Percentiles rank a stretch among this genome's conserved stretches.
phyloP scores from a whole-genome alignment of 2,888 invertebrate genomes.

The Leptopilina drosophilae region DNA sequence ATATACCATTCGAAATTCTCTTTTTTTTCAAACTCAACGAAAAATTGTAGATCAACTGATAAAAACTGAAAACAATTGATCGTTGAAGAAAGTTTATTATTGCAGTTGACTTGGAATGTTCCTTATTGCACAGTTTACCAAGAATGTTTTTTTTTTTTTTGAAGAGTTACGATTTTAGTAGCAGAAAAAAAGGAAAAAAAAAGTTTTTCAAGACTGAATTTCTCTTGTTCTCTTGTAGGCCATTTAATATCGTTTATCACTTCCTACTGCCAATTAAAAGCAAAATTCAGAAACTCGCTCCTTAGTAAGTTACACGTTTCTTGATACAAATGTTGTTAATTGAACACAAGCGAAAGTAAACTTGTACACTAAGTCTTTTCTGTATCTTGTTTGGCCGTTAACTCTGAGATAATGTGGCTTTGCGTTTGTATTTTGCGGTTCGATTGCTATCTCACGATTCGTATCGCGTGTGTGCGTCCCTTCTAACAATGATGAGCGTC shows the following conservation, averaged over 20 bases:
- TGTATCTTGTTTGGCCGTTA: slow-evolving; percentile 23
- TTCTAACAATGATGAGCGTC: slow-evolving; percentile 28
- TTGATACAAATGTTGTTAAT: slow-evolving; percentile 30
- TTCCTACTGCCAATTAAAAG: slow-evolving; percentile 34
- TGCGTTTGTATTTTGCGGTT: slow-evolving; percentile 36
- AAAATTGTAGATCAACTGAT: too few relatives aligned
- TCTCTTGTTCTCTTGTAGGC: slow-evolving; percentile 10
- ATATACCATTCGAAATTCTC: too few relatives aligned
- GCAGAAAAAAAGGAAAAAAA: not conserved
- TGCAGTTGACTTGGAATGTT: too few relatives aligned
- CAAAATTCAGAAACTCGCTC: slow-evolving; percentile 17
- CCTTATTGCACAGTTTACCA: not conserved
- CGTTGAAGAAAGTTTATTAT: too few relatives aligned
- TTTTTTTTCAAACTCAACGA: too few relatives aligned
- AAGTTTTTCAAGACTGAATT: not conserved
- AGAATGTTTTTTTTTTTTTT: not conserved
- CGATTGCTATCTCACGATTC: slow-evolving; percentile 39
- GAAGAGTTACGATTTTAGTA: slow-evolving; percentile 1
- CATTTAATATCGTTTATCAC: slow-evolving; percentile 33
- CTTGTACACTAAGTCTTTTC: slow-evolving; percentile 18
- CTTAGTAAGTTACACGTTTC: slow-evolving; percentile 14
- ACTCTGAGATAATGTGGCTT: slow-evolving; percentile 28
- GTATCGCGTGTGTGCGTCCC: slow-evolving; percentile 18
- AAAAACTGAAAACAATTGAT: too few relatives aligned
- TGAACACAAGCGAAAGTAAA: slow-evolving; percentile 26